A percentile compares a stretch with the other conserved stretches of the same genome.
phyloP scores from a whole-genome alignment of 2,113 vertebrate genomes.

The Pogona vitticeps region DNA sequence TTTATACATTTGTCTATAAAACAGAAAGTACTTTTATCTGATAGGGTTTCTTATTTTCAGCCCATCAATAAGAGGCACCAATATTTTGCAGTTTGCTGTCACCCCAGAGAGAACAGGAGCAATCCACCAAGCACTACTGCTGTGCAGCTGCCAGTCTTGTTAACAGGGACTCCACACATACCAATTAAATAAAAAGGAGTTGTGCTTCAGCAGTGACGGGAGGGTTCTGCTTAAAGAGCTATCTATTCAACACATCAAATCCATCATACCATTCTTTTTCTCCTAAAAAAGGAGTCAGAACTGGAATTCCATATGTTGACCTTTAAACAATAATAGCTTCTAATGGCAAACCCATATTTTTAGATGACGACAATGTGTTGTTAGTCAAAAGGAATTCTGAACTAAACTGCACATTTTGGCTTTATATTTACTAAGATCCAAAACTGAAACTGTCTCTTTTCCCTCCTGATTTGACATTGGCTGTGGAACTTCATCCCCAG shows the following conservation, averaged over 20 bases:
- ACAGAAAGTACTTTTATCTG: constrained; percentile 48
- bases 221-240: constrained; percentile 27
- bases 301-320: not conserved
- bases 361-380: constrained; percentile 33
- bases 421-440: constrained; percentile 2
- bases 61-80: constrained; percentile 45
- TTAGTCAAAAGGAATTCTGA: constrained; percentile 39
- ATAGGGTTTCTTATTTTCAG: constrained; percentile 53
- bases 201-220: not conserved
- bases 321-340: not conserved
- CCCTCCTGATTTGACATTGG: too few relatives aligned
- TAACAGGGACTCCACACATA: not conserved
- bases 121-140: constrained; percentile 15
- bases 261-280: constrained; percentile 29
- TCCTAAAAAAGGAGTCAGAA: not conserved
- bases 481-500: too few relatives aligned
- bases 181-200: constrained; percentile 27
- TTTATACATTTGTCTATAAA: constrained; percentile 53
- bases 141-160: constrained; percentile 16
- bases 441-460: not conserved
- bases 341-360: constrained; percentile 26
- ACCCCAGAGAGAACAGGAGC: constrained; percentile 14
- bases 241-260: constrained; percentile 25
- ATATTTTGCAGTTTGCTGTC: constrained; percentile 27
- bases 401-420: constrained; percentile 12